Base-by-base conservation (phyloP, 2,113 vertebrate genomes). In the Morone saxatilis region DNA sequence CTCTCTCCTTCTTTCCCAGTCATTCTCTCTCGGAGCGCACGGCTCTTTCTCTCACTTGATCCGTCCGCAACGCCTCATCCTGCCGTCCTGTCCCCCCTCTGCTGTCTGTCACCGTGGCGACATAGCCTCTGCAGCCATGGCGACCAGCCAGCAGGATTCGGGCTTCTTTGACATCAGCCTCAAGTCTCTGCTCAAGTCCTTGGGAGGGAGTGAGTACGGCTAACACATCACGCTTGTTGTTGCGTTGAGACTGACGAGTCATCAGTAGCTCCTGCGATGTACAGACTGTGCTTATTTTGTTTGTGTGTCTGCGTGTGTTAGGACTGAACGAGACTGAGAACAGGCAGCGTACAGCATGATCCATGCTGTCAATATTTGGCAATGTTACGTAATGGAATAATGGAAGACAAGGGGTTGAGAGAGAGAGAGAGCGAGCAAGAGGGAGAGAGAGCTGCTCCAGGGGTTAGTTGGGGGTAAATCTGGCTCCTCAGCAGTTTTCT, bases 161-260 rank as follows among this genome's bases (percentile, higher is more conserved):
- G 94, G 95, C 73, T 95, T 96, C 91, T 96, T 95, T 93, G 94
- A 96, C 91, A 94, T 95, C 92, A 95, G 95, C 94, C 86, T 96
- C 94, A 95, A 93, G 90, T 95, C 95, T 83, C 87, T 96, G 85
- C 93, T 95, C 68, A 96, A 95, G 92, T 95, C 95, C 76, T 94
- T 95, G 72, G 94, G 94, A 93, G 94, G 93, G 71, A 92, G 95
- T 96, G 93, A 95, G 95, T 96, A 96, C 77, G 75, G 63, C 62
- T 59, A 81, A 56, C 59, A 56, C 54, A 84, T 61, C 75, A 38
- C 66, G 47, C 82, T 83, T 61, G 56, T 73, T 76, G 86, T 81
- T 63, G 19, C 19, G n/a, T 59, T 61, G 19, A 66, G 50, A 50
- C 17, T 5, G 38, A 54, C 20, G 45, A n/a, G 41, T 65, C 25